Evolutionary conservation across 2,888 invertebrate species (phyloP).

Genomic region (Athrips mouffetella): DNA sequence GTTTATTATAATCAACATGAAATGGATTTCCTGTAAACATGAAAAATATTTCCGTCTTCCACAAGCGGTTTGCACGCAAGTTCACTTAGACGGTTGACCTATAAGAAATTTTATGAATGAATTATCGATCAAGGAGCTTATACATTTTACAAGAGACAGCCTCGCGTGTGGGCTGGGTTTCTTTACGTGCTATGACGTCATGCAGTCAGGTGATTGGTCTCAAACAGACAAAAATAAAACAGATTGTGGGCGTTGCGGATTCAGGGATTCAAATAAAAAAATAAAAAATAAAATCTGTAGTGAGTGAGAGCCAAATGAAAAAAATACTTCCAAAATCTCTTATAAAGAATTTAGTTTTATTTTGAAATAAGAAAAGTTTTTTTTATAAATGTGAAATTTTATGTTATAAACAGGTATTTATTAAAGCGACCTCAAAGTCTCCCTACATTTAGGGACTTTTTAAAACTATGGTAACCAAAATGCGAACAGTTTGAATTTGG

Average conservation of each 20-base stretch:
- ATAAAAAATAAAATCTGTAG: constrained; percentile 3
- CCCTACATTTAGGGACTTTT: background rate
- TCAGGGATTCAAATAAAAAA: background rate
- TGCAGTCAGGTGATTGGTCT: constrained; percentile 8
- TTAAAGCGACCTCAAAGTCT: background rate
- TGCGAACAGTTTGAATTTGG: background rate
- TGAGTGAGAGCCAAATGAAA: background rate
- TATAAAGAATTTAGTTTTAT: too few species aligned
- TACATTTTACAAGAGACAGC: constrained; percentile 2
- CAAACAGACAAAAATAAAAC: constrained; percentile 3
- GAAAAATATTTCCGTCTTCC: constrained; percentile 3
- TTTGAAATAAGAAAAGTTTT: too few species aligned
- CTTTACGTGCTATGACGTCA: constrained; percentile 15
- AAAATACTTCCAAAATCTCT: too few species aligned
- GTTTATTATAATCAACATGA: background rate
- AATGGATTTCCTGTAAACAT: constrained; percentile 6
- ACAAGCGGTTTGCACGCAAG: constrained; percentile 7
- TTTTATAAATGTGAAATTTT: too few species aligned
- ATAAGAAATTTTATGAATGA: constrained; percentile 12
- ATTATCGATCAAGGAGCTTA: constrained; percentile 8
- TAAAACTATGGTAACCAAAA: background rate
- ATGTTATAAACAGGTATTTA: too few species aligned
- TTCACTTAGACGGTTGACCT: constrained; percentile 8
- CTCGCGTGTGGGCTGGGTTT: constrained; percentile 14
- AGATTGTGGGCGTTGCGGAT: background rate